Percentiles rank a stretch among this genome's conserved stretches.
Evolutionary conservation across 2,888 invertebrate species (phyloP).

Genomic region (Euproctis similis): DNA sequence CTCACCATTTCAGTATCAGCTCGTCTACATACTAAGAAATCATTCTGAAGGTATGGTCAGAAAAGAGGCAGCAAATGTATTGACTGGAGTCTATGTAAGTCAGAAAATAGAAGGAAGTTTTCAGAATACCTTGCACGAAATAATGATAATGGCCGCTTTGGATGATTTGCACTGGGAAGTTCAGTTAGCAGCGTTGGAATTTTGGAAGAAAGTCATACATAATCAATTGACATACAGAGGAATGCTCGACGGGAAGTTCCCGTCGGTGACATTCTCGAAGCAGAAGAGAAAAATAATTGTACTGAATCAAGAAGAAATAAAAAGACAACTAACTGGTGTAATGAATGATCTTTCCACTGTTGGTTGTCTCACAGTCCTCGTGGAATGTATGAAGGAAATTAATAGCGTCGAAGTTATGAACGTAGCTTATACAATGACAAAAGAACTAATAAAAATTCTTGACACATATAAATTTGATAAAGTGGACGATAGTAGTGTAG

Average conservation of each 20-base stretch:
- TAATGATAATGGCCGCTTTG: constrained; percentile 78
- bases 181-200: background rate
- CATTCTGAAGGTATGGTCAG: constrained; percentile 83
- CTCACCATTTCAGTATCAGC: constrained; percentile 5
- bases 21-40: constrained; percentile 56
- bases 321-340: constrained; percentile 75
- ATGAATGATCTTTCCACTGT: constrained; percentile 73
- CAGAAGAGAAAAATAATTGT: constrained; percentile 56
- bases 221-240: constrained; percentile 68
- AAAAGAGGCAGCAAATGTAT: constrained; percentile 77
- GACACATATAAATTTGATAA: constrained; percentile 57
- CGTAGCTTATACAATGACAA: constrained; percentile 62
- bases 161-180: constrained; percentile 36
- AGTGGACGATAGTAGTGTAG: constrained; percentile 6
- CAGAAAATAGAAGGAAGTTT: constrained; percentile 71
- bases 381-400: constrained; percentile 77
- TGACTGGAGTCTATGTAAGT: constrained; percentile 76
- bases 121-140: constrained; percentile 65
- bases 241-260: constrained; percentile 85
- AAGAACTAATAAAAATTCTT: constrained; percentile 66
- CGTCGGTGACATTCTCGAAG: constrained; percentile 80
- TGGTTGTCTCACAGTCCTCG: constrained; percentile 49
- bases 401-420: constrained; percentile 80
- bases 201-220: constrained; percentile 42
- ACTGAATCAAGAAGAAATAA: constrained; percentile 77